Base-by-base conservation (phyloP, 2,797 vertebrate genomes). In the Gadopsis bispinosus region DNA sequence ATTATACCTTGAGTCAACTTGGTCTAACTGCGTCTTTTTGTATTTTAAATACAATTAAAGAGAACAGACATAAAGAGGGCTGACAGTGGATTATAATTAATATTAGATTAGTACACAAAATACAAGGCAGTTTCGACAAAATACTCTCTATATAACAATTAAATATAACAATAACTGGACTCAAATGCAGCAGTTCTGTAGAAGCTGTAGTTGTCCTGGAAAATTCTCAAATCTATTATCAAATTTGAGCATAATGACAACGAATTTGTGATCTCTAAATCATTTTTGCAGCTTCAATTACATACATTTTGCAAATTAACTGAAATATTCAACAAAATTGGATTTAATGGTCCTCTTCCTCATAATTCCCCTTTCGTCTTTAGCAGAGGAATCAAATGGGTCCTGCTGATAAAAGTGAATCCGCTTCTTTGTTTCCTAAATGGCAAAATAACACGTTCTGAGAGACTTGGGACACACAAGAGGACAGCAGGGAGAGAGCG, bases 401-500 rank as follows among this genome's bases (percentile, higher is more conserved):
- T 56, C 74, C 54, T 63, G 50, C 17, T 10, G 47, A 59, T 81
- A 37, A 79, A 75, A 53, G 54, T 75, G 47, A 62, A 47, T 67
- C 75, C 61, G 33, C 10, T 45, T 80, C 62, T 66, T 77, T 84
- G 63, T 86, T 70, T 81, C 70, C 19, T 22, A 58, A 80, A 77
- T 26, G n/a, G 22, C 50, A 75, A 81, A 45, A 61, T 76, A 80
- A 80, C 51, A 63, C 76, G 9, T 83, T 84, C n/a, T 50, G 39
- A 60, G 56, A 79, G 79, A 82, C 55, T 75, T 69, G 22, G 58
- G 68, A 78, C 66, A 66, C 50, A 64, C 26, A 35, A 62, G 33
- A 60, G 61, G 73, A 87, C 74, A 77, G 65, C 79, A 83, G 73
- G 77, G 76, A 80, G 76, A 85, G 72, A 85, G 78, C 33, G 64